Percentiles rank a stretch among this genome's conserved stretches.
These are phyloP conservation scores for Ectemnius continuus DNA, from an alignment of 2,888 invertebrate species.

Conservation along the genomic window DNA sequence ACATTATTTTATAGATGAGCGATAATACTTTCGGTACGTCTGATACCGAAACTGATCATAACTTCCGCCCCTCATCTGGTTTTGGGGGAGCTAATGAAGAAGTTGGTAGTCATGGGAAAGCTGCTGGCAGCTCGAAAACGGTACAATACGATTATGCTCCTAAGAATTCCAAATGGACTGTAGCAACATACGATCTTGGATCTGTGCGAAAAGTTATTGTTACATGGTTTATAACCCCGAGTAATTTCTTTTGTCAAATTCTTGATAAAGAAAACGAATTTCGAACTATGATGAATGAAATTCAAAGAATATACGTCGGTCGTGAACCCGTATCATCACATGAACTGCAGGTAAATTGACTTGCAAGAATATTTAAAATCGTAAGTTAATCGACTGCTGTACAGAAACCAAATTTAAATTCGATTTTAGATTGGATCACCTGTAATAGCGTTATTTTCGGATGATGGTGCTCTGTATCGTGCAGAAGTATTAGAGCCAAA, in stretches of 20 bases:
- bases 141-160: constrained; percentile 79
- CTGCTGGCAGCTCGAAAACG: background rate
- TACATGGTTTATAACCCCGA: constrained; percentile 88
- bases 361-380: too few species aligned
- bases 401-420: too few species aligned
- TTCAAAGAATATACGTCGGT: constrained; percentile 84
- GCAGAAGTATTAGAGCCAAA: constrained; percentile 82
- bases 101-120: constrained; percentile 33
- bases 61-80: too few species aligned
- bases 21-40: too few species aligned
- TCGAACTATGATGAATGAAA: constrained; percentile 84
- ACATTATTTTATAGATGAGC: too few species aligned
- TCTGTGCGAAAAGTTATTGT: constrained; percentile 82
- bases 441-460: constrained; percentile 85
- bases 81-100: constrained; percentile 56
- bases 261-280: constrained; percentile 79
- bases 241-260: constrained; percentile 84
- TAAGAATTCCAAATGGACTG: constrained; percentile 79
- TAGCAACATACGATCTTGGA: constrained; percentile 79
- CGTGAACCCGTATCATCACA: constrained; percentile 61
- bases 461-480: constrained; percentile 86
- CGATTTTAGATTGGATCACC: constrained; percentile 80
- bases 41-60: too few species aligned
- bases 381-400: too few species aligned
- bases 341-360: constrained; percentile 61